These are phyloP conservation scores for Phycodurus eques DNA, from an alignment of 2,113 vertebrate species.

Conservation along the genomic window DNA sequence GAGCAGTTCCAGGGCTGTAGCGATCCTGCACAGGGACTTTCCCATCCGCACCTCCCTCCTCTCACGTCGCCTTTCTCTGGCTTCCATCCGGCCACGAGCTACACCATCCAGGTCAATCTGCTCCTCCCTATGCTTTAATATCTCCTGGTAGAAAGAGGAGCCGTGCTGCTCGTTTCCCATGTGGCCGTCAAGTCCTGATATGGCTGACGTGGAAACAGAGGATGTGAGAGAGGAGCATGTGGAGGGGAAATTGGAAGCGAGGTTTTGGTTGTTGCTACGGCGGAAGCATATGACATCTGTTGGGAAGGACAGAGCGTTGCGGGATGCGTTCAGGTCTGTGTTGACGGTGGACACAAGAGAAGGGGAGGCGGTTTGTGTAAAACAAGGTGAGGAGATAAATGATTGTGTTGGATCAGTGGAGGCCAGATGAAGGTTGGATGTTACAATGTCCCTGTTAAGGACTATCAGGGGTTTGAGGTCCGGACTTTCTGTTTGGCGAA, in stretches of 20 bases:
- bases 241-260: constrained; percentile 35
- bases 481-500: constrained; percentile 22
- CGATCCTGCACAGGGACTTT: constrained; percentile 68
- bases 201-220: constrained; percentile 15
- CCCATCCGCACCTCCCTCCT: constrained; percentile 66
- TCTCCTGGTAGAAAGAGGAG: constrained; percentile 46
- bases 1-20: constrained; percentile 75
- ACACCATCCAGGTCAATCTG: constrained; percentile 58
- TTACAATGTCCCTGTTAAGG: constrained; percentile 53
- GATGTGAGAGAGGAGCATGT: constrained; percentile 34
- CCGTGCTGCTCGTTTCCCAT: constrained; percentile 49
- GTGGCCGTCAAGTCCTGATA: constrained; percentile 34
- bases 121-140: constrained; percentile 66
- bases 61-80: constrained; percentile 68
- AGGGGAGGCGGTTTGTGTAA: constrained; percentile 46
- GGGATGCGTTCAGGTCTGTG: constrained; percentile 36
- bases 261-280: constrained; percentile 52
- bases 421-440: constrained; percentile 44
- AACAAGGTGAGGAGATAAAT: constrained; percentile 45
- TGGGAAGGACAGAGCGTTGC: constrained; percentile 37
- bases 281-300: constrained; percentile 45
- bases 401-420: constrained; percentile 41
- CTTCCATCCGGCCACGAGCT: constrained; percentile 56
- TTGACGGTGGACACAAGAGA: constrained; percentile 22
- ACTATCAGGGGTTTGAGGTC: constrained; percentile 63